Base-by-base conservation (phyloP, 2,113 vertebrate genomes). In the Cettia cetti region DNA sequence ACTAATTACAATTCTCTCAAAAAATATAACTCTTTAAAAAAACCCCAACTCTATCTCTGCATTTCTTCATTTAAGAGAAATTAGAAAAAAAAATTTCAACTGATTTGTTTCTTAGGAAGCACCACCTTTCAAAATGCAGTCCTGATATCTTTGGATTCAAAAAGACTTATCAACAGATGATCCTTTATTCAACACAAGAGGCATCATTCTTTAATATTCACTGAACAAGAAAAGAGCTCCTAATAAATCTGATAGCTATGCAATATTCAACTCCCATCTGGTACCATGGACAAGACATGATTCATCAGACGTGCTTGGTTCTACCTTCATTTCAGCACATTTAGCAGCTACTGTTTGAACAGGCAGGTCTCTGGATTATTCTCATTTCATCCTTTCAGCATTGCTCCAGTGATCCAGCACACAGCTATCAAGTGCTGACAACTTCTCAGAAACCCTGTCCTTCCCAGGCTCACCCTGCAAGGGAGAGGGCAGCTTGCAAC, bases 191-290 rank as follows among this genome's bases (percentile, higher is more conserved):
- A 76, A 44, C 50, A 87, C n/a, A 60, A 72, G 53, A 82, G 22
- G n/a, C 71, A 71, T 57, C 31, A 83, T 54, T 82, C 82, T 90
- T 95, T 77, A 96, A 92, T 86, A 94, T 94, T 91, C 68, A 82
- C 61, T 31, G 59, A 95, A 70, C 35, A 94, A 94, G 89, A 83
- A 81, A 70, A 71, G 63, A 72, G 16, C 28, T 85, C 27, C 80
- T 79, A 53, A 89, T 92, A 91, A 86, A 93, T 76, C 49, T 65
- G 59, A 35, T 86, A 70, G 23, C 77, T 85, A 72, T 85, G 59
- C 82, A 88, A 72, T 66, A 85, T 79, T 79, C 59, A 82, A 15
- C 40, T 92, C 74, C 37, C 35, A 35, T 45, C 57, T 85, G 59
- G 91, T 92, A 82, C 17, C 27, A n/a, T 0, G 1, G 59, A 74